These are phyloP conservation scores for Larimichthys crocea DNA, from an alignment of 2,113 vertebrate species.

Conservation along the genomic window DNA sequence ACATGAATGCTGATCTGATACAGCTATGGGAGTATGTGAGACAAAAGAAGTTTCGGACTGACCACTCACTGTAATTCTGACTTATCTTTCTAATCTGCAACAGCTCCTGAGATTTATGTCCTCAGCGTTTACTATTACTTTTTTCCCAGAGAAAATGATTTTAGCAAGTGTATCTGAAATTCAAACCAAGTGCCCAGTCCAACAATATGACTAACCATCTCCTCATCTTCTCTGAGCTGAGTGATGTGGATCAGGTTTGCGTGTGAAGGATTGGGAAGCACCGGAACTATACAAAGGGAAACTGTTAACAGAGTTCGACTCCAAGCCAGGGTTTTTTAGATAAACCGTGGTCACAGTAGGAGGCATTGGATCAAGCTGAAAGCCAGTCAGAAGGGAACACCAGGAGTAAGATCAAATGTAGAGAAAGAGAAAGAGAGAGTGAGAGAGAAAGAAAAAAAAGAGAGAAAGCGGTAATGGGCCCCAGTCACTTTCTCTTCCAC, in stretches of 20 bases:
- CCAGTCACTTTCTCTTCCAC: constrained; percentile 69
- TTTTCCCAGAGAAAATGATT: constrained; percentile 11
- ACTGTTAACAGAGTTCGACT: constrained; percentile 24
- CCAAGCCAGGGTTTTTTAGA: constrained; percentile 40
- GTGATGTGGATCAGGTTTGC: constrained; percentile 57
- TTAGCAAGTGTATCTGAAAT: constrained; percentile 38
- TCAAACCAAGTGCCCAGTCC: constrained; percentile 22
- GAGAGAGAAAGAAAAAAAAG: neutral
- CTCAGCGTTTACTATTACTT: constrained; percentile 19
- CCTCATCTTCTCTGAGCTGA: constrained; percentile 37
- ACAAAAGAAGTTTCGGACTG: neutral
- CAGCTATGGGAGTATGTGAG: neutral
- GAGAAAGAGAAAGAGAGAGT: neutral
- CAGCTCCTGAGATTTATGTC: neutral
- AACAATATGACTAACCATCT: constrained; percentile 58
- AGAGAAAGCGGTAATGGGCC: constrained; percentile 42
- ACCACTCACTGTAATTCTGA: neutral
- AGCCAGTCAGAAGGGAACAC: constrained; percentile 44
- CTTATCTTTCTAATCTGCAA: constrained; percentile 8
- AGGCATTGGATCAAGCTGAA: constrained; percentile 46
- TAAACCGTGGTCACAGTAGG: constrained; percentile 49
- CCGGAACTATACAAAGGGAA: constrained; percentile 27
- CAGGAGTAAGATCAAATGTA: constrained; percentile 43
- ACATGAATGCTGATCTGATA: neutral
- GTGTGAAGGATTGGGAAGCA: constrained; percentile 31